A percentile compares a stretch with the other conserved stretches of the same genome.
phyloP scores from a whole-genome alignment of 2,888 invertebrate species.

The Oscheius onirici region DNA sequence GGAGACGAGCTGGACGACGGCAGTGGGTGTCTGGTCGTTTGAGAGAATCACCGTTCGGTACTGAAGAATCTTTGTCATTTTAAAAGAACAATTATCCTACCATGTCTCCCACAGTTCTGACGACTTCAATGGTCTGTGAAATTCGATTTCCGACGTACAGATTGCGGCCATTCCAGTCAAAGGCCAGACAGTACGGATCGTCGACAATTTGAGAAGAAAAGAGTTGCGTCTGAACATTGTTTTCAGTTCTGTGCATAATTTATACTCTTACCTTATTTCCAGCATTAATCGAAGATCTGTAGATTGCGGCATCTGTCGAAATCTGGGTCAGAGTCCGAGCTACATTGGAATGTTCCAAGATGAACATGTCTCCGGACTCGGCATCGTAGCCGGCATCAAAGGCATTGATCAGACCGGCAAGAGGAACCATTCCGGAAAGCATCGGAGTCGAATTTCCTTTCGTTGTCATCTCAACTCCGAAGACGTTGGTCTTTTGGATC shows the following conservation, averaged over 20 bases:
- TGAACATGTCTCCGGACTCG: conserved; percentile 77
- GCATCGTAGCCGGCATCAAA: conserved; percentile 91
- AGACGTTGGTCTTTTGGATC: conserved; percentile 88
- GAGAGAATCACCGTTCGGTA: conserved; percentile 86
- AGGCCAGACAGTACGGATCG: conserved; percentile 88
- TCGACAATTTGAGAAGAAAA: conserved; percentile 75
- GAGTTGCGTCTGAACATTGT: conserved; percentile 54
- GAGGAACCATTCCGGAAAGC: conserved; percentile 73
- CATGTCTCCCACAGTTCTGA: conserved; percentile 73
- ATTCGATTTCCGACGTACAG: conserved; percentile 87
- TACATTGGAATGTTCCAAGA: conserved; percentile 69
- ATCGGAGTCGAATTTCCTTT: conserved; percentile 74
- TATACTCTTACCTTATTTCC: conserved; percentile 72
- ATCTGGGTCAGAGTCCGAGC: conserved; percentile 64
- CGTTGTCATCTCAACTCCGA: conserved; percentile 77
- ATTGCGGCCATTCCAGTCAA: conserved; percentile 96
- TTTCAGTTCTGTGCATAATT: no score
- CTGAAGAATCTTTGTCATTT: conserved; percentile 69
- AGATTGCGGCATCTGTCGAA: conserved; percentile 65
- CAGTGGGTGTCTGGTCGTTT: conserved; percentile 84
- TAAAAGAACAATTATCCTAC: conserved; percentile 27
- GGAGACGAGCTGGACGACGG: conserved; percentile 85
- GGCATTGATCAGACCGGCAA: conserved; percentile 77
- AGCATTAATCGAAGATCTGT: conserved; percentile 74
- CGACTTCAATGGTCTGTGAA: conserved; percentile 87